A percentile compares a stretch with the other conserved stretches of the same genome.
phyloP scores from a whole-genome alignment of 2,113 vertebrate genomes.

The Plecotus auritus region DNA sequence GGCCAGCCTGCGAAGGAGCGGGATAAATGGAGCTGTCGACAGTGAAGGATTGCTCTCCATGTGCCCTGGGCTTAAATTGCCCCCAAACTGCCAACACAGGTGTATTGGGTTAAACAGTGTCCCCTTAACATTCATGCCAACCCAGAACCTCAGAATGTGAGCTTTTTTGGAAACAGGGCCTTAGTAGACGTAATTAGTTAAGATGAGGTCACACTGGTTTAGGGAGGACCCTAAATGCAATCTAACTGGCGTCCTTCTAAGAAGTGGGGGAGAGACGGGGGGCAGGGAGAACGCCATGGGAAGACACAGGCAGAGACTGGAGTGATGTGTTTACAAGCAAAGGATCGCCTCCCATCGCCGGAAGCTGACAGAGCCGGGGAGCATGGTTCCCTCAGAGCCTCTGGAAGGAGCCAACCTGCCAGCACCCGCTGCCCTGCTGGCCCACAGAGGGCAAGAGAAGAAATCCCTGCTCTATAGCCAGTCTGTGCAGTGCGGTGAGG shows the following conservation, averaged over 20 bases:
- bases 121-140: background rate
- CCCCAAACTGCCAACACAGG: background rate
- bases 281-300: accelerated
- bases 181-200: background rate
- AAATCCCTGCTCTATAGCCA: background rate
- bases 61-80: background rate
- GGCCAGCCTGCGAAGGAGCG: background rate
- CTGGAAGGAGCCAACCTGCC: background rate
- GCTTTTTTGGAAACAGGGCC: background rate
- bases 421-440: background rate
- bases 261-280: background rate
- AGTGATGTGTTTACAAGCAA: accelerated
- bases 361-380: background rate
- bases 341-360: accelerated
- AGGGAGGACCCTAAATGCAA: background rate
- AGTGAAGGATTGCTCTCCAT: background rate
- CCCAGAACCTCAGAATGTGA: background rate
- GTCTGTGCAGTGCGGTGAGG: background rate
- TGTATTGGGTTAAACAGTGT: background rate
- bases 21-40: background rate
- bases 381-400: too few relatives aligned
- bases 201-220: background rate
- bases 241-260: background rate
- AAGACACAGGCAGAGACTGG: accelerated
- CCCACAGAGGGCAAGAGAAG: background rate